phyloP scores from a whole-genome alignment of 2,113 vertebrate genomes.

The Sceloporus tristichus region DNA sequence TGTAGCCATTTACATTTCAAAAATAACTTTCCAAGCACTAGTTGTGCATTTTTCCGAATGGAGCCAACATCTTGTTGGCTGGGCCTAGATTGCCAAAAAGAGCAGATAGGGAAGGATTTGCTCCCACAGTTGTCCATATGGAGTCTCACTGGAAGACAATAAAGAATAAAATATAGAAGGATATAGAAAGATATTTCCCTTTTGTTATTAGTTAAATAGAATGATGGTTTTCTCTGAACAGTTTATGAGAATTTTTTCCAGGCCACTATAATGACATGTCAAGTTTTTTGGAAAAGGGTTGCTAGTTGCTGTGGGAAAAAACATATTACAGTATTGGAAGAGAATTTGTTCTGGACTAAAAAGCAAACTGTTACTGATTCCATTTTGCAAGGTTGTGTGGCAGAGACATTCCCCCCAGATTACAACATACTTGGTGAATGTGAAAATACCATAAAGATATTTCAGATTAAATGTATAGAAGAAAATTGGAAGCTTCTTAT shows the following conservation, averaged over 20 bases:
- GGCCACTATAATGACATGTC: conserved; percentile 12
- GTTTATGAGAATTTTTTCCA: conserved; percentile 23
- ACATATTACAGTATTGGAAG: conserved; percentile 68
- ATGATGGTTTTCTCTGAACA: conserved; percentile 37
- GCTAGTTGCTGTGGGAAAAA: conserved; percentile 64
- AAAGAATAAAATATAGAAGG: not conserved
- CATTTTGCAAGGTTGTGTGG: conserved; percentile 61
- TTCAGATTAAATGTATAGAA: conserved; percentile 48
- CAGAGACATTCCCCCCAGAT: conserved; percentile 45
- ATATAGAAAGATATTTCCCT: not conserved
- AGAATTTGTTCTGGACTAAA: conserved; percentile 65
- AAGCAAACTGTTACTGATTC: conserved; percentile 68
- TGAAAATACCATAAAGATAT: conserved; percentile 55
- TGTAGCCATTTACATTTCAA: too few species aligned
- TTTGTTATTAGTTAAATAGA: conserved; percentile 20
- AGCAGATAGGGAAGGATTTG: not conserved
- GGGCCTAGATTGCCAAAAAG: not conserved
- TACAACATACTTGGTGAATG: conserved; percentile 60
- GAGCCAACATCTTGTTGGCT: not conserved
- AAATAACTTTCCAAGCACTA: too few species aligned
- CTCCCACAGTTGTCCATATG: not conserved
- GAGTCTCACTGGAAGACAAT: not conserved
- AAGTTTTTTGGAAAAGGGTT: conserved; percentile 50
- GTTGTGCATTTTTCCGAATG: too few species aligned
- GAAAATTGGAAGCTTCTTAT: conserved; percentile 42